These are phyloP conservation scores for Bombus breviceps DNA, from an alignment of 1,140 invertebrate species.

Conservation along the genomic window DNA sequence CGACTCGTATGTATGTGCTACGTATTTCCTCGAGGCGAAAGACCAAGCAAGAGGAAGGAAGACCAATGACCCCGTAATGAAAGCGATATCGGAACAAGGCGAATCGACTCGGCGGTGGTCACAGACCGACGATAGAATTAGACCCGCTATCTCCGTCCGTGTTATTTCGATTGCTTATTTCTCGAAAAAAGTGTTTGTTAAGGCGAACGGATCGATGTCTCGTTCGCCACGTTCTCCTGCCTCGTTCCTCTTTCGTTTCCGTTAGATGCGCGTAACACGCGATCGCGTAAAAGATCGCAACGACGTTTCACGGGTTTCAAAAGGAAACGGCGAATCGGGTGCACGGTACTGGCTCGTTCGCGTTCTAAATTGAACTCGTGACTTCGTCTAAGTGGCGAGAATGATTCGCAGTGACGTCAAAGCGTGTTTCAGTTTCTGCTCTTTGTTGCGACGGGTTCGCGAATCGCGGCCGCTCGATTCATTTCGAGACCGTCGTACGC, in stretches of 20 bases:
- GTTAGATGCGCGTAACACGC: neutral
- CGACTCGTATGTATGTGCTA: neutral
- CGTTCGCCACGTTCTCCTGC: too few species aligned
- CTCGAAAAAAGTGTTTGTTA: too few species aligned
- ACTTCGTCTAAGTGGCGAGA: slow-evolving; percentile 72
- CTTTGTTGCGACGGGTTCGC: slow-evolving; percentile 5
- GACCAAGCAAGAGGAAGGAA: slow-evolving; percentile 57
- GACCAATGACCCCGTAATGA: slow-evolving; percentile 74
- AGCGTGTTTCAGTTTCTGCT: slow-evolving; percentile 9
- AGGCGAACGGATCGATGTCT: too few species aligned
- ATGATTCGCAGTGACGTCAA: slow-evolving; percentile 70
- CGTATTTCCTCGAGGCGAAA: slow-evolving; percentile 30
- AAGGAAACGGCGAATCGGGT: slow-evolving; percentile 46
- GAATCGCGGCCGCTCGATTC: neutral
- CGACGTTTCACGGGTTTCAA: slow-evolving; percentile 29
- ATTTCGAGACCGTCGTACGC: neutral
- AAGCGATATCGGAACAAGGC: slow-evolving; percentile 37
- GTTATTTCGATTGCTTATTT: neutral
- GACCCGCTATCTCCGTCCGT: neutral
- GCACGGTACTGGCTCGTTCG: slow-evolving; percentile 62
- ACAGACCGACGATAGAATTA: too few species aligned
- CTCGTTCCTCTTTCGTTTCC: neutral
- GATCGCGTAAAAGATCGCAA: neutral
- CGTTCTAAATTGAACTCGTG: slow-evolving; percentile 76
- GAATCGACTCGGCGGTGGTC: neutral